Percentiles rank a stretch among this genome's conserved stretches.
These are phyloP conservation scores for Loris lydekkerianus DNA, from an alignment of 2,797 vertebrate species.

Conservation along the genomic window DNA sequence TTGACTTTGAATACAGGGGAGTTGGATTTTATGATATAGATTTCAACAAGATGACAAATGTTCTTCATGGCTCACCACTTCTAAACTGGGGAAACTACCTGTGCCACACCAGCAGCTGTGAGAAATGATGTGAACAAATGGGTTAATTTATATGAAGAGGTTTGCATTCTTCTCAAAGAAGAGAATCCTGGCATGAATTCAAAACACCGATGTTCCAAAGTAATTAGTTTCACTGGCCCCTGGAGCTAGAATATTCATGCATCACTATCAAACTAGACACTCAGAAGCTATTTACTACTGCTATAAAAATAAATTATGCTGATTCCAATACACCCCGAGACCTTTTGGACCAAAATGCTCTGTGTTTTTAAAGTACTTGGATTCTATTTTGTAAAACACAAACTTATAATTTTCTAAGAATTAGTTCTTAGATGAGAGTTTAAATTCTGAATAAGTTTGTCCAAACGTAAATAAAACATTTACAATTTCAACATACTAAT, in stretches of 20 bases:
- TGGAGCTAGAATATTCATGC: constrained; percentile 43
- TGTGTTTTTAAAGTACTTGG: constrained; percentile 53
- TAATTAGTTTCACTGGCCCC: constrained; percentile 66
- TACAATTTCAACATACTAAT: background rate
- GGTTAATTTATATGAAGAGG: constrained; percentile 38
- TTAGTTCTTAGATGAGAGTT: constrained; percentile 43
- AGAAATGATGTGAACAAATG: constrained; percentile 53
- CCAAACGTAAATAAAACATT: background rate
- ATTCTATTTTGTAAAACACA: constrained; percentile 58
- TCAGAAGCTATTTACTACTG: constrained; percentile 42
- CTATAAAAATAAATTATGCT: constrained; percentile 35
- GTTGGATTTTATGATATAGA: background rate
- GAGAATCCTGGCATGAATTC: constrained; percentile 33
- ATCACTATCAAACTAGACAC: constrained; percentile 59
- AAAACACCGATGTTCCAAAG: constrained; percentile 25
- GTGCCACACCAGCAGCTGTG: background rate
- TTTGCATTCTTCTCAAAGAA: constrained; percentile 44
- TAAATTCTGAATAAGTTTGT: constrained; percentile 5
- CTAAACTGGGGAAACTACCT: background rate
- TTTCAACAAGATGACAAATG: background rate
- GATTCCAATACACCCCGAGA: background rate
- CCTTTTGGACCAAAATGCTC: constrained; percentile 6
- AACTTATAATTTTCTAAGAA: constrained; percentile 35
- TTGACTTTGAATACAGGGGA: background rate
- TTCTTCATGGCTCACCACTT: background rate